A percentile compares a stretch with the other conserved stretches of the same genome.
Conservation (phyloP, 2,113 vertebrate genomes). For the Leucopternis melanops region DNA sequence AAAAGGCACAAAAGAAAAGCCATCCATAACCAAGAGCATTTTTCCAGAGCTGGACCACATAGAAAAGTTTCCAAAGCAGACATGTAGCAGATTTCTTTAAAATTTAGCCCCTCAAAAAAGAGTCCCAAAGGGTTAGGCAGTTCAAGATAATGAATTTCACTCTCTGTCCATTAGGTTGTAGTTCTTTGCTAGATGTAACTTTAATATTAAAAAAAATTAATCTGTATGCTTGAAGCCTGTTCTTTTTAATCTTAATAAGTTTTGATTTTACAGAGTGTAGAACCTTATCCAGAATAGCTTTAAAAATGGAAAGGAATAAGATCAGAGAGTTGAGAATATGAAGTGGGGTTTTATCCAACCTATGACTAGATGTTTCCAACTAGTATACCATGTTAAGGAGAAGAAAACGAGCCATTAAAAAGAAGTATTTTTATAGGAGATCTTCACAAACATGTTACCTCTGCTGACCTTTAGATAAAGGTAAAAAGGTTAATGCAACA, state of each 20-base stretch:
- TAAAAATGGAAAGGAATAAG: constrained; percentile 54
- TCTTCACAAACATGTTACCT: constrained; percentile 45
- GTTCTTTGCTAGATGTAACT: constrained; percentile 22
- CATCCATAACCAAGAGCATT: constrained; percentile 33
- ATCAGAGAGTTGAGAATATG: constrained; percentile 50
- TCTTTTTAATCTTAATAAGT: constrained; percentile 52
- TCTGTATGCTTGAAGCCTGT: constrained; percentile 26
- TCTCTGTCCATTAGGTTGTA: background rate
- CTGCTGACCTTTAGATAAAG: constrained; percentile 50
- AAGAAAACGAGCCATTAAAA: constrained; percentile 39
- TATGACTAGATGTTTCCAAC: constrained; percentile 67
- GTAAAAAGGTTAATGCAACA: constrained; percentile 51
- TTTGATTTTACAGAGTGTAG: constrained; percentile 62
- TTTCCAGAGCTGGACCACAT: constrained; percentile 30
- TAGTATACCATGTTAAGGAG: background rate
- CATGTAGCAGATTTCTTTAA: constrained; percentile 31
- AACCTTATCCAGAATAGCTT: constrained; percentile 52
- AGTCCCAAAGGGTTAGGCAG: constrained; percentile 4
- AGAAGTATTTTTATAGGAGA: constrained; percentile 40
- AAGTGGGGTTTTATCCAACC: constrained; percentile 40
- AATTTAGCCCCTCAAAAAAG: background rate
- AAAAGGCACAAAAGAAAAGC: background rate
- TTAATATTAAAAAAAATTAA: constrained; percentile 27
- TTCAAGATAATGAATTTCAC: constrained; percentile 24
- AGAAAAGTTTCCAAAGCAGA: constrained; percentile 39